These are phyloP conservation scores for Dinothrombium tinctorium DNA, from an alignment of 1,140 invertebrate species.

Conservation along the genomic window DNA sequence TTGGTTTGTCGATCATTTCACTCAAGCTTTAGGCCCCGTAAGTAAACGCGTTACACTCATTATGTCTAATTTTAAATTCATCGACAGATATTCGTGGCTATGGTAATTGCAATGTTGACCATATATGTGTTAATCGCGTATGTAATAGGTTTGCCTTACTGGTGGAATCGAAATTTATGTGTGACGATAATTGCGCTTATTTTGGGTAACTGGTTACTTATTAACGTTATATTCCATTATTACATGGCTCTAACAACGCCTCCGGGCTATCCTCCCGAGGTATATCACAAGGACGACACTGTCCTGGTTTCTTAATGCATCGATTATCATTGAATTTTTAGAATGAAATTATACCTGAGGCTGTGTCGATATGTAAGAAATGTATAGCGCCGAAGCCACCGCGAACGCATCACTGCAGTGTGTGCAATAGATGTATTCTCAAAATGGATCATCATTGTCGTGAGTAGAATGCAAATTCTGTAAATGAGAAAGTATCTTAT, in stretches of 20 bases:
- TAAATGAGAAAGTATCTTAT: slow-evolving; percentile 8
- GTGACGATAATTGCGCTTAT: slow-evolving; percentile 45
- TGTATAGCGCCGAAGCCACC: slow-evolving; percentile 82
- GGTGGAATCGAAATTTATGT: slow-evolving; percentile 45
- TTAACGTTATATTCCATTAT: slow-evolving; percentile 80
- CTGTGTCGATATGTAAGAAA: slow-evolving; percentile 78
- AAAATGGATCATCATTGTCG: slow-evolving; percentile 98
- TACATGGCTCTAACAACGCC: slow-evolving; percentile 50
- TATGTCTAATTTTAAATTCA: slow-evolving; percentile 3
- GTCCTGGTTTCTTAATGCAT: background rate
- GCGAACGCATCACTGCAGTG: slow-evolving; percentile 80
- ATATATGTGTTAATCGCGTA: slow-evolving; percentile 58
- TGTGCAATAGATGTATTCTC: slow-evolving; percentile 74
- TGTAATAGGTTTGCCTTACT: slow-evolving; percentile 64
- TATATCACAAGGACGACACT: slow-evolving; percentile 21
- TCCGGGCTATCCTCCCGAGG: slow-evolving; percentile 50
- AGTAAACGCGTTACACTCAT: slow-evolving; percentile 19
- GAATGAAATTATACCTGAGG: slow-evolving; percentile 45
- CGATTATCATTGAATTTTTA: slow-evolving; percentile 28
- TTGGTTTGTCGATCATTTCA: slow-evolving; percentile 82
- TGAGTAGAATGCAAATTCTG: no score
- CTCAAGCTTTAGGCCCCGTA: slow-evolving; percentile 58
- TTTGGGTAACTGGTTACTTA: slow-evolving; percentile 68
- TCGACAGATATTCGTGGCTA: slow-evolving; percentile 56
- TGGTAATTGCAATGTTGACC: slow-evolving; percentile 42